A percentile compares a stretch with the other conserved stretches of the same genome.
Evolutionary conservation across 1,140 invertebrate species (phyloP).

Genomic region (Drosophila bocki): DNA sequence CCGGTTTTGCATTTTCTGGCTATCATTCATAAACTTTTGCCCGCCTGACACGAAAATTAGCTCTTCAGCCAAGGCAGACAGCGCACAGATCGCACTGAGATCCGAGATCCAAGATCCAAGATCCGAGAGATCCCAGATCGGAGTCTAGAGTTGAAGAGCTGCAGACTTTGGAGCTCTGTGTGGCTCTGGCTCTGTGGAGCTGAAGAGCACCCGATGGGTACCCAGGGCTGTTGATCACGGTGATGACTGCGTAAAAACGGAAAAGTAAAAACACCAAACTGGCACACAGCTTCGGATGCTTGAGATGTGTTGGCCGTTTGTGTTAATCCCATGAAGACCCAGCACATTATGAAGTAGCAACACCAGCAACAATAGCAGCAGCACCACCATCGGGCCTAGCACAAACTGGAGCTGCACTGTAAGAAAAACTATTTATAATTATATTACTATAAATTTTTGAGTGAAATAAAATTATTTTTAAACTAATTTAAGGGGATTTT

Average conservation of each 20-base stretch:
- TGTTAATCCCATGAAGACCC: slow-evolving; percentile 80
- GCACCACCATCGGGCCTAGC: slow-evolving; percentile 42
- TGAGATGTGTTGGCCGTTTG: slow-evolving; percentile 82
- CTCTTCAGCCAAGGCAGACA: slow-evolving; percentile 80
- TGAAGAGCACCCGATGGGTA: slow-evolving; percentile 46
- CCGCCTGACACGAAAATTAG: slow-evolving; percentile 78
- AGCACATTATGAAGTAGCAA: slow-evolving; percentile 78
- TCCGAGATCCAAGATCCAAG: slow-evolving; percentile 10
- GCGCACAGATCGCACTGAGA: slow-evolving; percentile 45
- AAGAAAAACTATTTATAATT: not conserved
- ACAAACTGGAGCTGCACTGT: slow-evolving; percentile 65
- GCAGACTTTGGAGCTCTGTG: slow-evolving; percentile 36
- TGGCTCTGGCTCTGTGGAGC: slow-evolving; percentile 29
- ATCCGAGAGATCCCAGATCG: slow-evolving; percentile 26
- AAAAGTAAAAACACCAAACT: slow-evolving; percentile 74
- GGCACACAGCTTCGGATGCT: slow-evolving; percentile 79
- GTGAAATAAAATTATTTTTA: not conserved
- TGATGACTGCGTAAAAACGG: slow-evolving; percentile 77
- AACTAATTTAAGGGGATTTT: no score
- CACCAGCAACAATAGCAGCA: slow-evolving; percentile 55
- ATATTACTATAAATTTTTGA: no score
- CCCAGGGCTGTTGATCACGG: slow-evolving; percentile 67
- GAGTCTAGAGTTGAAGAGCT: slow-evolving; percentile 50
- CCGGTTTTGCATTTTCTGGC: slow-evolving; percentile 66
- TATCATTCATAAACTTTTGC: slow-evolving; percentile 81